Base-by-base conservation (phyloP, 1,140 invertebrate species). In the Drosophila mayri region DNA sequence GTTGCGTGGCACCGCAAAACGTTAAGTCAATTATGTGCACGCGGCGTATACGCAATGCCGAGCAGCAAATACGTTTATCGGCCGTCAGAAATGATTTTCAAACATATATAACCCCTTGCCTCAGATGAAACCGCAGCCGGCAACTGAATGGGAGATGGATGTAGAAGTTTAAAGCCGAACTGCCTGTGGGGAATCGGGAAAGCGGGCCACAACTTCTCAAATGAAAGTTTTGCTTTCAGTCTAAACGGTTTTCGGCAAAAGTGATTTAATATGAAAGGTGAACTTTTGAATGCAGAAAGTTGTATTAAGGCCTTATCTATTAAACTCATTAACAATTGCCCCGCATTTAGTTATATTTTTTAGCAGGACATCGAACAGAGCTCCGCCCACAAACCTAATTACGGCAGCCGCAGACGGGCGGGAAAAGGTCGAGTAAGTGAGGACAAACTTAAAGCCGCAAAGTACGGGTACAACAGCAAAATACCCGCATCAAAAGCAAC, bases 21-120 rank as follows among this genome's bases (percentile, higher is more conserved):
- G 59, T 67, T 68, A 88, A 87, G 52, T 74, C 72, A 88, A 87
- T 87, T 87, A 87, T 50, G 70, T 38, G 46, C 82, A 86, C 63
- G 76, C 68, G 80, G 80, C 68, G 76, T 80, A 84, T 81, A 46
- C 85, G 72, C 62, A 71, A 87, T 50, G 63, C 37, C 38, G 52
- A 41, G 30, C 49, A 38, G 28, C 30, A 55, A 76, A 79, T 73
- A 49, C 67, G 54, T 60, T 73, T 72, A 73, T 73, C 54, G 70
- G 38, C 67, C 67, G 44, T 43, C 67, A 49, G 43, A 11, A 60
- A 22, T 28, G 67, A 73, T 73, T 73, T 60, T 14, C 52, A 52
- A 50, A 20, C 44, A 67, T 8, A 30, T 30, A 30, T 25, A 72
- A 41, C 66, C 44, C 28, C 47, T 22, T 54, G 41, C 32, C 63